Evolutionary conservation across 2,888 invertebrate genomes (phyloP), one percentile per base, ranked within the genome.

Genomic region (Luperina nickerlii): DNA sequence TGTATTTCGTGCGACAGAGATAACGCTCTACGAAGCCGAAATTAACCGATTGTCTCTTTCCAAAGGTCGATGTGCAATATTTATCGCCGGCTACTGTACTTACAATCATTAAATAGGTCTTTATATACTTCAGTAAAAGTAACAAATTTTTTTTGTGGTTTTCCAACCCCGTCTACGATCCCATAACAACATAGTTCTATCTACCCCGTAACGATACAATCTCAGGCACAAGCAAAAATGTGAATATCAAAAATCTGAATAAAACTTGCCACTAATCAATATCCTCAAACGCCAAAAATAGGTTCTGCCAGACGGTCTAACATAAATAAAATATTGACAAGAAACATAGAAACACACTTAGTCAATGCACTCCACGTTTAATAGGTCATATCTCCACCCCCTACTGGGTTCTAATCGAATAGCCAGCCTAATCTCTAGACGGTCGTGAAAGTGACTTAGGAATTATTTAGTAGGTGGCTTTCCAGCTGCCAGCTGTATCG

Each of bases 391-490:
- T 54, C 24, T 57, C 32, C 24, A 68, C 8, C 7, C 48, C 42
- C 13, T 8, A 42, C 13, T 42, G 57, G 24, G 54, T 9, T 51
- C 3, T 27, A 70, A 54, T 60, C 54, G 51, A 38, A 71, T 72
- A 71, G 71, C 38, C 54, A 15, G 6, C 54, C 1, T 45, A 62
- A 68, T 82, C 81, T 71, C 82, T 20, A 27, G n/a, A 20, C 24
- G 68, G 67, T 67, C 38, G 62, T 81, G 54, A 71, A 67, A 63
- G 54, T 27, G 20, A 15, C 54, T 38, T 0, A 54, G 66, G 67
- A 76, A 81, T 81, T 68, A 81, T 82, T 82, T 32, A 81, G 45
- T 54, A 76, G 70, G 4, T 54, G 45, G 7, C 11, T 38, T 13
- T 11, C 24, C 62, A 63, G 24, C 38, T 68, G 38, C 24, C 7